Conservation (phyloP, 2,113 vertebrate genomes). For the Solea solea region DNA sequence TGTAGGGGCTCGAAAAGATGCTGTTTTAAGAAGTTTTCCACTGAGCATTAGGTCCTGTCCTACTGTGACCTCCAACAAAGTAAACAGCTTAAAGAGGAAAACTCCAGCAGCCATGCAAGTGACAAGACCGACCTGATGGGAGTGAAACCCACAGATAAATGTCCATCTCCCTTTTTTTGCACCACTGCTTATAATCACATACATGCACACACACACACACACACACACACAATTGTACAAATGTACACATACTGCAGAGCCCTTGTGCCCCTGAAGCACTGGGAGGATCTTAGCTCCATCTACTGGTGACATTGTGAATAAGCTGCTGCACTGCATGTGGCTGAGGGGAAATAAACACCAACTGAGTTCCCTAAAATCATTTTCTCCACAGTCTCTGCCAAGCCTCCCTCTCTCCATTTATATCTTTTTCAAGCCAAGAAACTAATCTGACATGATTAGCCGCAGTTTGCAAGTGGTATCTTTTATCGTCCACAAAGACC, state of each 20-base stretch:
- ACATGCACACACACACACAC: conserved; percentile 10
- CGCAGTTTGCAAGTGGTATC: conserved; percentile 60
- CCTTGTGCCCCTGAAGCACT: conserved; percentile 25
- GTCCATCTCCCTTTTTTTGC: neutral
- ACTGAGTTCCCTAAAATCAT: conserved; percentile 57
- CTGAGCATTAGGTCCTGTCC: conserved; percentile 43
- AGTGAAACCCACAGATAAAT: neutral
- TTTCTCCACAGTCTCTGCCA: conserved; percentile 63
- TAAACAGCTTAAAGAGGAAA: conserved; percentile 39
- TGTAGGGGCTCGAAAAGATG: conserved; percentile 20
- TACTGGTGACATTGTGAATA: conserved; percentile 62
- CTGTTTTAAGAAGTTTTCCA: conserved; percentile 50
- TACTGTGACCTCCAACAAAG: conserved; percentile 61
- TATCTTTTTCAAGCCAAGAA: conserved; percentile 65
- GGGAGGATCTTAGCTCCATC: conserved; percentile 74
- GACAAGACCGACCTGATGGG: neutral
- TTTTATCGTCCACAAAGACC: conserved; percentile 61
- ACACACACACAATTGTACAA: neutral
- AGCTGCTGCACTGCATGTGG: conserved; percentile 14
- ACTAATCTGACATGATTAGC: conserved; percentile 70
- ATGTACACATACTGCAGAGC: conserved; percentile 26
- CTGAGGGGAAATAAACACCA: conserved; percentile 49
- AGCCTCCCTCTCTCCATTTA: conserved; percentile 52
- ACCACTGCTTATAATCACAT: conserved; percentile 3
- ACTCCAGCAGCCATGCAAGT: conserved; percentile 1